Percentiles rank a stretch among this genome's conserved stretches.
Conservation (phyloP, 2,797 vertebrate genomes). For the Acestrorhynchus altus region DNA sequence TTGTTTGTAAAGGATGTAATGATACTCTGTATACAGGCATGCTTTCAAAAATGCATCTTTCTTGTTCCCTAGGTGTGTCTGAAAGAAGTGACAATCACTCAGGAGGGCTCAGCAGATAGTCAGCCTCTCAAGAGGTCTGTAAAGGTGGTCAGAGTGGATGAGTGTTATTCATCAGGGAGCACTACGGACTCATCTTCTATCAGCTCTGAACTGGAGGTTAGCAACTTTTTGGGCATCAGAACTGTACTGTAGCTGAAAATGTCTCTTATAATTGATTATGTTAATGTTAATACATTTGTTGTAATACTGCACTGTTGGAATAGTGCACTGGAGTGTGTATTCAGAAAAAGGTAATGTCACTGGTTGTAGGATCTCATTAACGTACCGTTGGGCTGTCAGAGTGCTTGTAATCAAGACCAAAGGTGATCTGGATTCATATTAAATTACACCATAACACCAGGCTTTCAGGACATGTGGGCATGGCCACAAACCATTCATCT, state of each 20-base stretch:
- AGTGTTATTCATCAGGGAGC: conserved; percentile 73
- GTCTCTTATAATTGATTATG: not conserved
- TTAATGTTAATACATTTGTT: too few species aligned
- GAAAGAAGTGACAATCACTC: conserved; percentile 69
- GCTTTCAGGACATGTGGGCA: too few species aligned
- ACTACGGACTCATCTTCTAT: conserved; percentile 76
- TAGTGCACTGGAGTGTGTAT: too few species aligned
- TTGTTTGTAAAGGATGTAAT: not conserved
- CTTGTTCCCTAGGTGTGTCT: conserved; percentile 65
- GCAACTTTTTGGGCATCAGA: not conserved
- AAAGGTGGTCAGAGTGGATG: conserved; percentile 67
- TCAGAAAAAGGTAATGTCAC: too few species aligned
- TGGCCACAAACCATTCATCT: too few species aligned
- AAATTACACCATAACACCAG: too few species aligned
- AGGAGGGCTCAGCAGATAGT: conserved; percentile 57
- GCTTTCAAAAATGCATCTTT: not conserved
- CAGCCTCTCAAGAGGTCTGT: conserved; percentile 50
- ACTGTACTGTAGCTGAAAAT: not conserved
- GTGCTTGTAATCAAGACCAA: too few species aligned
- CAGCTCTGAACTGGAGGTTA: conserved; percentile 86
- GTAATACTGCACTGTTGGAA: too few species aligned
- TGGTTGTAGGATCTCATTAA: too few species aligned
- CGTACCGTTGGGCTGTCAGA: too few species aligned
- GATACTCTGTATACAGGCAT: not conserved
- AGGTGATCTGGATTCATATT: too few species aligned